phyloP scores from a whole-genome alignment of 2,113 vertebrate genomes.

The Prietella phreatophila region DNA sequence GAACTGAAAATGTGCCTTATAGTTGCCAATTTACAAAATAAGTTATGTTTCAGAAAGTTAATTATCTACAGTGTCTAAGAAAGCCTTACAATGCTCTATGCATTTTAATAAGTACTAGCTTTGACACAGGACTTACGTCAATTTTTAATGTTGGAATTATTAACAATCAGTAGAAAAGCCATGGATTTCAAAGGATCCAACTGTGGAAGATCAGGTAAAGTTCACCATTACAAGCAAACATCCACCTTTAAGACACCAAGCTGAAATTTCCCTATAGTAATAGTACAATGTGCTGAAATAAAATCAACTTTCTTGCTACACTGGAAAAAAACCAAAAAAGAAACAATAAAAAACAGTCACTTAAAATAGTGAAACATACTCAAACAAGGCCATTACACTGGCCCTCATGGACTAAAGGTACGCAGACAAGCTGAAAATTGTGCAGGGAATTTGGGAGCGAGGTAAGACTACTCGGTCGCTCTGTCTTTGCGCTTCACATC shows the following conservation, averaged over 20 bases:
- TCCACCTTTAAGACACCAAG: neutral
- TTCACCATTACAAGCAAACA: neutral
- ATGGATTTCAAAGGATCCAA: neutral
- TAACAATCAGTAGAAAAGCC: neutral
- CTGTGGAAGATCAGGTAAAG: neutral
- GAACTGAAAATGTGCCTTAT: neutral
- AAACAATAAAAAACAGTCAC: neutral
- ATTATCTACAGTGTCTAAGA: neutral
- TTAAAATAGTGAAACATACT: slow-evolving; percentile 22
- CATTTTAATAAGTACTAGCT: neutral
- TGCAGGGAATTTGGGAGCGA: slow-evolving; percentile 28
- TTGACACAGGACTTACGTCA: neutral
- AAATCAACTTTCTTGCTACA: neutral
- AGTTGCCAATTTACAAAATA: neutral
- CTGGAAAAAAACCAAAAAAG: neutral
- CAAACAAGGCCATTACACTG: slow-evolving; percentile 8
- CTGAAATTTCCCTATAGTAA: too few species aligned
- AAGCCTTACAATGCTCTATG: neutral
- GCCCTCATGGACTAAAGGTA: neutral
- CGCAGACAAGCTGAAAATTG: slow-evolving; percentile 42
- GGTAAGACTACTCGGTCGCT: slow-evolving; percentile 19
- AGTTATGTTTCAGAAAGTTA: neutral
- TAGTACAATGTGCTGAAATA: neutral
- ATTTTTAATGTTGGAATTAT: neutral
- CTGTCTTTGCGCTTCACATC: slow-evolving; percentile 32